Conservation (phyloP, 2,888 invertebrate species). For the Acheta domesticus region DNA sequence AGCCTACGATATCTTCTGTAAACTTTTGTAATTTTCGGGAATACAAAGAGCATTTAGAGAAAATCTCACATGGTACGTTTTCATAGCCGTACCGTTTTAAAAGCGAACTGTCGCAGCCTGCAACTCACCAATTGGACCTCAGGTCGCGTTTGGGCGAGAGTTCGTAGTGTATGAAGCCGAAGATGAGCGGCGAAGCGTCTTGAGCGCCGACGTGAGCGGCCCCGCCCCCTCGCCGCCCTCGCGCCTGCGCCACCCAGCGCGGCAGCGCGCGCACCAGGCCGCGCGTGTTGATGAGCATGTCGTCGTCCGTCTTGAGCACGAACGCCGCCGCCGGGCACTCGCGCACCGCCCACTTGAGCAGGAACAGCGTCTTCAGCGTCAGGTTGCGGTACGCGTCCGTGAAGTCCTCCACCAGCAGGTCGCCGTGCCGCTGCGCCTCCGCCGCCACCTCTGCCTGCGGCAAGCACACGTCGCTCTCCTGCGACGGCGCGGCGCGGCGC, state of each 20-base stretch:
- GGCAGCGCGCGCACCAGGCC: conserved; percentile 11
- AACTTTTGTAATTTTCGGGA: too few species aligned
- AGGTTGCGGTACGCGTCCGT: conserved; percentile 29
- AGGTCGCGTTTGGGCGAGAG: too few species aligned
- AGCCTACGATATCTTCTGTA: too few species aligned
- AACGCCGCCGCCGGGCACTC: conserved; percentile 21
- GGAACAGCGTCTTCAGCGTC: conserved; percentile 30
- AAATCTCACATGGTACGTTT: too few species aligned
- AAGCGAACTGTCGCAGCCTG: too few species aligned
- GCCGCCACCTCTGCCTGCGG: conserved; percentile 18
- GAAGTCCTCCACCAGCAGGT: conserved; percentile 32
- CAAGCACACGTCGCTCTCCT: too few species aligned
- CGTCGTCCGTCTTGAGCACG: conserved; percentile 25
- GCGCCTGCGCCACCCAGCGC: background rate
- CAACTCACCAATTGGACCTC: background rate
- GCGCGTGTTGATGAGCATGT: background rate
- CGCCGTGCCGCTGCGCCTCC: conserved; percentile 25
- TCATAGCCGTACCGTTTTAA: too few species aligned
- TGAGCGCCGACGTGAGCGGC: background rate
- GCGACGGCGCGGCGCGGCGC: too few species aligned
- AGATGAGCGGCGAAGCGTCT: background rate
- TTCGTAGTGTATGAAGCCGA: background rate
- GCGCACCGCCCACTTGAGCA: conserved; percentile 28
- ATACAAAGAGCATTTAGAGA: too few species aligned
- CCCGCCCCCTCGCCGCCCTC: background rate